These are phyloP conservation scores for Drosophila kohkoa DNA, from an alignment of 1,140 invertebrate species.

Conservation along the genomic window DNA sequence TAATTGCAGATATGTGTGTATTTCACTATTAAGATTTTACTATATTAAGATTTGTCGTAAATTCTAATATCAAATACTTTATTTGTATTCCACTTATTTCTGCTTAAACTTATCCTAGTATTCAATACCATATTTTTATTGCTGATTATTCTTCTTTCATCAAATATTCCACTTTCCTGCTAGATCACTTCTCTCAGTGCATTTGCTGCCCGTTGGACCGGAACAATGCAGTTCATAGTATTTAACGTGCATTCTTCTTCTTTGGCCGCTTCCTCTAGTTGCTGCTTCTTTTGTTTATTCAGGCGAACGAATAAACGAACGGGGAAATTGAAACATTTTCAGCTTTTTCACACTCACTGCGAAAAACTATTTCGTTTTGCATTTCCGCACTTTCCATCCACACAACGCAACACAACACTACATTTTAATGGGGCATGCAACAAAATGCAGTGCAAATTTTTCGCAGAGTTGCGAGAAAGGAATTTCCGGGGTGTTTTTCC, in stretches of 20 bases:
- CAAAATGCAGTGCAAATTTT: constrained; percentile 14
- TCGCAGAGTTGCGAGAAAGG: constrained; percentile 25
- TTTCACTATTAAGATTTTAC: too few relatives aligned
- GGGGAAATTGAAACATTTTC: constrained; percentile 34
- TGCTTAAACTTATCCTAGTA: too few relatives aligned
- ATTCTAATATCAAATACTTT: too few relatives aligned
- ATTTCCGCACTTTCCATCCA: constrained; percentile 49
- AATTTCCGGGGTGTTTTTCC: constrained; percentile 57
- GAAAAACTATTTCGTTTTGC: constrained; percentile 48
- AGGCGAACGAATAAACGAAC: constrained; percentile 10
- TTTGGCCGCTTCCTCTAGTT: background rate
- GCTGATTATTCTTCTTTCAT: too few relatives aligned
- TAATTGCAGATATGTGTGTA: background rate
- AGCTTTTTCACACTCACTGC: constrained; percentile 49
- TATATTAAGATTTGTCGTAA: too few relatives aligned
- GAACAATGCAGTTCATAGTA: constrained; percentile 26
- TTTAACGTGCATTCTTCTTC: constrained; percentile 10
- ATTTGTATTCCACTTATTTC: too few relatives aligned
- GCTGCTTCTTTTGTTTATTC: constrained; percentile 39
- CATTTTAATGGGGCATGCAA: constrained; percentile 48
- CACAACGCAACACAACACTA: too few relatives aligned
- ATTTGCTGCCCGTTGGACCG: constrained; percentile 11
- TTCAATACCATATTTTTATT: too few relatives aligned
- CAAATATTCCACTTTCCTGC: background rate
- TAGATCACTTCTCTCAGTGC: constrained; percentile 13